Evolutionary conservation across 2,888 invertebrate species (phyloP).

Genomic region (Apodemia zela): DNA sequence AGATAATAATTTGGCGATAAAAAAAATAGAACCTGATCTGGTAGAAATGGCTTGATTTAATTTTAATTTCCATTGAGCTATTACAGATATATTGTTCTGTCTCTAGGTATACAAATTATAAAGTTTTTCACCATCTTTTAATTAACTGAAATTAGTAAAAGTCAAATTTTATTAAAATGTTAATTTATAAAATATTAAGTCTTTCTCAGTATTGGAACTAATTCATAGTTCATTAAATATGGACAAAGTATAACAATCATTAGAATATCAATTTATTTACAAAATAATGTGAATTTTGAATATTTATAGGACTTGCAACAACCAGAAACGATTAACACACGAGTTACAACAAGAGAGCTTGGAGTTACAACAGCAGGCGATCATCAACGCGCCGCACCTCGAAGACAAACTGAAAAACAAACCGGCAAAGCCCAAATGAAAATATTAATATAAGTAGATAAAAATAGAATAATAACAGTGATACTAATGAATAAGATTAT

Average conservation of each 20-base stretch:
- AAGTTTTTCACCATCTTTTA: background rate
- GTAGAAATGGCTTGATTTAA: too few relatives aligned
- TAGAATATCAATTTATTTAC: constrained; percentile 20
- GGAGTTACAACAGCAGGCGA: constrained; percentile 69
- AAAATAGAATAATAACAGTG: constrained; percentile 23
- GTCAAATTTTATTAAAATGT: background rate
- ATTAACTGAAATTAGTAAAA: constrained; percentile 7
- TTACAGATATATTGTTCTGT: background rate
- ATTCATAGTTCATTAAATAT: constrained; percentile 17
- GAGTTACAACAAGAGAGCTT: constrained; percentile 70
- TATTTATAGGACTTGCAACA: constrained; percentile 57
- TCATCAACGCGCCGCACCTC: constrained; percentile 57
- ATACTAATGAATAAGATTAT: constrained; percentile 28
- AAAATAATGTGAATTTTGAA: constrained; percentile 29
- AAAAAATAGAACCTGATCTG: too few relatives aligned
- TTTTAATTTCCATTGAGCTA: too few relatives aligned
- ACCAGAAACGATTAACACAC: constrained; percentile 64
- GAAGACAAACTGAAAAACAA: constrained; percentile 57
- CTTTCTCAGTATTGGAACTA: background rate
- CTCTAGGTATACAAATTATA: background rate
- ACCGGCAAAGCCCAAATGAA: constrained; percentile 33
- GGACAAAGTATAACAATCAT: constrained; percentile 20
- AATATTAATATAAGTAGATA: constrained; percentile 18
- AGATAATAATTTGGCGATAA: too few relatives aligned
- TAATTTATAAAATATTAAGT: background rate